These are phyloP conservation scores for Anthoscopus minutus DNA, from an alignment of 2,113 vertebrate species.

Conservation along the genomic window DNA sequence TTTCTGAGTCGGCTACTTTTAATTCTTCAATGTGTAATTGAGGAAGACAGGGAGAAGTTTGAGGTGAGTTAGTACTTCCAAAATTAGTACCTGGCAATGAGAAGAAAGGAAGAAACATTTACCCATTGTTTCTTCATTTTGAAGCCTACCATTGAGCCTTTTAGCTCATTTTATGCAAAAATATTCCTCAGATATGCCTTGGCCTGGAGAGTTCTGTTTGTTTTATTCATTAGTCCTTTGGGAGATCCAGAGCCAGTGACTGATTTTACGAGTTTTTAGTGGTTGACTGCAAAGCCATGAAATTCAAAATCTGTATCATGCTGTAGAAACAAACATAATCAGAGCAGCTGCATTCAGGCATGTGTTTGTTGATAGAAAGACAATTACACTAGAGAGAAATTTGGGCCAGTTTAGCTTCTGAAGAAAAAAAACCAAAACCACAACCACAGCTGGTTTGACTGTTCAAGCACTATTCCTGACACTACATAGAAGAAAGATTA, in stretches of 20 bases:
- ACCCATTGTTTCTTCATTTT: neutral
- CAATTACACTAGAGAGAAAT: neutral
- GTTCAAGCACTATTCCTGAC: neutral
- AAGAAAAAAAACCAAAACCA: neutral
- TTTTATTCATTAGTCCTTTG: neutral
- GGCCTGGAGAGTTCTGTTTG: neutral
- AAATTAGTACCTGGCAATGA: neutral
- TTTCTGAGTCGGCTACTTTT: neutral
- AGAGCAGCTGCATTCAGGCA: neutral
- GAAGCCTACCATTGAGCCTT: too few species aligned
- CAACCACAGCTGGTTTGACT: neutral
- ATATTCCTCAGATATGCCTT: neutral
- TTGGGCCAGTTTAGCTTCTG: neutral
- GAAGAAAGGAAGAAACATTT: neutral
- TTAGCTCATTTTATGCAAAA: constrained; percentile 1
- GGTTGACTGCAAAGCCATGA: neutral
- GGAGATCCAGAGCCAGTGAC: neutral
- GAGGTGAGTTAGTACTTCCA: neutral
- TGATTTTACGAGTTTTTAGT: neutral
- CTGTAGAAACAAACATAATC: neutral
- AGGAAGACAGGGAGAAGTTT: neutral
- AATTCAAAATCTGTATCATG: neutral
- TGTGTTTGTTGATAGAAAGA: neutral
- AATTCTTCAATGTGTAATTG: neutral
- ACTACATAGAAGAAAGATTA: neutral